Base-by-base conservation (phyloP, 1,140 invertebrate genomes). In the Chironomus striatipennis region DNA sequence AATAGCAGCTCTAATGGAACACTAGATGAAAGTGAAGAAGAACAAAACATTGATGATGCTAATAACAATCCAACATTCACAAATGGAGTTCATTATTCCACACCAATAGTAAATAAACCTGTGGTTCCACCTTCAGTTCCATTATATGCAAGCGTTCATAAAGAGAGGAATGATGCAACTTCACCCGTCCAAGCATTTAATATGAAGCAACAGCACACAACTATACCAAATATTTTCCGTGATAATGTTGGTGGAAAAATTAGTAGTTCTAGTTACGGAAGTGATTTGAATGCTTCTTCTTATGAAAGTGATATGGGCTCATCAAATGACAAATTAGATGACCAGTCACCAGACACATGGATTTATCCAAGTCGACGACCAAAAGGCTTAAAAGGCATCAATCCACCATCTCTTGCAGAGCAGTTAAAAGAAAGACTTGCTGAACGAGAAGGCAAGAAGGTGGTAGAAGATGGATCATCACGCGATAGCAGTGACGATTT, bases 401-500 rank as follows among this genome's bases (percentile, higher is more conserved):
- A 90, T 72, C 87, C 90, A 15, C 85, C 89, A 77, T 92, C 90
- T 70, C 84, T 94, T 73, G 91, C 91, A 0, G 92, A 94, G 80
- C 92, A 94, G 79, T 84, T 94, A 75, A 93, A 93, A 84, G 91
- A 92, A 81, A 91, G 93, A 77, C 81, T 92, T 77, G 89, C 90
- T 65, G 91, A 92, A 79, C 85, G 91, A 76, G 90, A 92, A 81
- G 85, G 88, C 78, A 85, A 80, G 3, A 83, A 83, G 75, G 79
- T 80, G 67, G 78, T 82, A 57, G 81, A 81, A 43, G 84, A 86
- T 77, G 85, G 84, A 21, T 88, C 87, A 47, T 88, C 87, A 74
- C 82, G 87, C 47, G 87, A 87, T 77, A 88, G 85, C 78, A 88
- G 87, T 20, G 86, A 86, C 57, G 88, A 89, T 78, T 87, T 84